Evolutionary conservation across 2,113 vertebrate species (phyloP), one percentile per base, ranked within the genome.

Genomic region (Scomber japonicus): DNA sequence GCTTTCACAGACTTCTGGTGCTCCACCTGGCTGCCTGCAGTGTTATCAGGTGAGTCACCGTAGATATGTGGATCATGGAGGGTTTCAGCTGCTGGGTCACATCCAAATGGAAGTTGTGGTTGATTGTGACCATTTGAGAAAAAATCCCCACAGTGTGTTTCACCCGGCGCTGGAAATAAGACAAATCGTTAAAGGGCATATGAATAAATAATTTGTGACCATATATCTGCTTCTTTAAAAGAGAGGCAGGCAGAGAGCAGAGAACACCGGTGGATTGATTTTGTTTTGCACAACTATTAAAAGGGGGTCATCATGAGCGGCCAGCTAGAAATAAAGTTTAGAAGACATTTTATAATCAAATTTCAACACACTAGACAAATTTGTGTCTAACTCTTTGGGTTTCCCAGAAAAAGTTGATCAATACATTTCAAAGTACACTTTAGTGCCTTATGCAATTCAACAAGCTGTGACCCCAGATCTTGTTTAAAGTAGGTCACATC

Each of bases 1-100:
- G 94, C 96, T 84, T 92, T 96, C 68, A 97, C 94, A 11, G 95
- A 96, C 88, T 91, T 96, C 87, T 95, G 96, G 92, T 96, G 97
- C 94, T 98, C 97, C 75, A 96, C 60, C 63, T 96, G 94, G 77
- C 97, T 97, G 80, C 94, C 96, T 48, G 94, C 94, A 70, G 96
- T 96, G 63, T 94, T 95, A 82, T 98, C 97, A 2, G 96, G 95
- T 3, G 95, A 95, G 83, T 97, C 96, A 82, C 96, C 94, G 87
- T 95, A 95, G 63, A 95, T 90, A 11, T 96, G 96, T 73, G 96
- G 95, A 94, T 95, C 95, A 51, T 95, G 94, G 92, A 96, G 77
- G 46, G 82, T 92, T 76, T 84, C 94, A 14, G 89, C 81, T 57
- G 64, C 64, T 11, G 80, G 71, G 13, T 71, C 76, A 71, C 73